These are phyloP conservation scores for Antheraea assamensis DNA, from an alignment of 2,888 invertebrate genomes.

Conservation along the genomic window DNA sequence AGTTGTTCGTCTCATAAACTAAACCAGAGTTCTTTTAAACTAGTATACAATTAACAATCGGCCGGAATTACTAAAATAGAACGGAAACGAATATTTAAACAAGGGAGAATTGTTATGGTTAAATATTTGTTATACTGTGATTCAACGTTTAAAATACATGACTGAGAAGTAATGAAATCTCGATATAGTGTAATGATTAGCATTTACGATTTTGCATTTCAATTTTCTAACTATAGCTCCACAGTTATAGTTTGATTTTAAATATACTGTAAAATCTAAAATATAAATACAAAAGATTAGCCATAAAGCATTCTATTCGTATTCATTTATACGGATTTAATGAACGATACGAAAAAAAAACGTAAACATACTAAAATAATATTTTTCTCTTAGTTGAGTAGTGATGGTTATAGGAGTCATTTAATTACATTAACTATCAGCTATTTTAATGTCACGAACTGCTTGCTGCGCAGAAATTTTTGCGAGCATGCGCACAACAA, in stretches of 20 bases:
- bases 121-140: background rate
- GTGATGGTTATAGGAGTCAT: background rate
- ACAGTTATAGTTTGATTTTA: too few species aligned
- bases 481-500: too few species aligned
- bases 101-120: conserved; percentile 1
- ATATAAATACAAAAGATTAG: too few species aligned
- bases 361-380: background rate
- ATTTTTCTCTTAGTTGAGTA: background rate
- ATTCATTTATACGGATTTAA: background rate
- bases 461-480: too few species aligned
- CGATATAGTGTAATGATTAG: background rate
- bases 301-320: too few species aligned
- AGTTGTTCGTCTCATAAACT: background rate
- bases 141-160: background rate
- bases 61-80: conserved; percentile 10
- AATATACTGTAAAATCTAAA: too few species aligned
- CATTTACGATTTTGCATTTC: too few species aligned
- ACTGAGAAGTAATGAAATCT: background rate
- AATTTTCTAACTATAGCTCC: too few species aligned
- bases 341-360: background rate
- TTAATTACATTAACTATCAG: background rate
- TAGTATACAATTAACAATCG: background rate
- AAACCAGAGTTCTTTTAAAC: background rate
- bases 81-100: conserved; percentile 9
- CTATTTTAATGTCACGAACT: too few species aligned